Base-by-base conservation (phyloP, 2,888 invertebrate genomes). In the Nomada ferruginata region DNA sequence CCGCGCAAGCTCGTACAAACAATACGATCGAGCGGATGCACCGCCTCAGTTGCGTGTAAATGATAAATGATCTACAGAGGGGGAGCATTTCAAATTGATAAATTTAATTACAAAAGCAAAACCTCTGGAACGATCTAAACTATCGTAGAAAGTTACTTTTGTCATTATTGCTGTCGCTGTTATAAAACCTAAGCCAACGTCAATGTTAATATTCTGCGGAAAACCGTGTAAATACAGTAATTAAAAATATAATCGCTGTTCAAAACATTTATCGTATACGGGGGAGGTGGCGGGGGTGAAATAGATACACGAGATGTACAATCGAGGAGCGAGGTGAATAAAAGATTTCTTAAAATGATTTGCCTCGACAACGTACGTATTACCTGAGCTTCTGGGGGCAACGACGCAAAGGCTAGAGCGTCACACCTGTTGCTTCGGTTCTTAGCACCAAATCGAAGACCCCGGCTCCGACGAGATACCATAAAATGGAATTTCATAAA, bases 341-440 rank as follows among this genome's bases (percentile, higher is more conserved):
- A 89, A 89, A 90, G 88, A 88, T 86, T 85, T 81, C 82, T 83
- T 85, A 85, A 88, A 88, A 88, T 84, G 89, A 91, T 91, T 91
- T 89, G 89, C 89, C 87, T 83, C 83, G 80, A 85, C 81, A 84
- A 84, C 91, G 86, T 89, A 90, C 90, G 91, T 91, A 92, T 92
- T 92, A 92, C 89, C 91, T 90, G 91, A 92, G 92, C 91, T 92
- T 92, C 92, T 90, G 91, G 78, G 87, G 81, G 87, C 82, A 82
- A 78, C 86, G 83, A 81, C 82, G 87, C 85, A 85, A 83, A 86
- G 86, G 87, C 82, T 85, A 79, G 82, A 82, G 90, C 90, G 91
- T 91, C 91, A 89, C 93, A 93, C 93, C 93, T 93, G 93, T 93
- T 93, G 93, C 93, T 93, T 92, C 92, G 85, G 88, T 90, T 92